Percentiles rank a stretch among this genome's conserved stretches.
Evolutionary conservation across 2,888 invertebrate species (phyloP).

Genomic region (Perizoma flavofasciatum): DNA sequence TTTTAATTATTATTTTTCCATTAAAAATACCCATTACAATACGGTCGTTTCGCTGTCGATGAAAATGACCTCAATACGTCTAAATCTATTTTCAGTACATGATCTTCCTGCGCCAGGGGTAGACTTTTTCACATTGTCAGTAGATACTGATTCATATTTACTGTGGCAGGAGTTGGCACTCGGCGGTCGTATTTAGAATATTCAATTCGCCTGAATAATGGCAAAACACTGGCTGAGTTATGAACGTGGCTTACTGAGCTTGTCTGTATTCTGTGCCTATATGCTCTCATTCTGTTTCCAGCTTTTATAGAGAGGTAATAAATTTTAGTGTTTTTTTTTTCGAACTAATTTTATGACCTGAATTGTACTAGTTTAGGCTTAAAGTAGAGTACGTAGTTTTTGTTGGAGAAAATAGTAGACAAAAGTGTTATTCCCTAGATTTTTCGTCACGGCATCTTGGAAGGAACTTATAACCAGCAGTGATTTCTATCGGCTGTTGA

Average conservation of each 20-base stretch:
- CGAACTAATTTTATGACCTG: slow-evolving; percentile 16
- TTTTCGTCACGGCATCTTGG: no score
- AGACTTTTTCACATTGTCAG: neutral
- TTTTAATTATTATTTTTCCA: no score
- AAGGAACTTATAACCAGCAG: no score
- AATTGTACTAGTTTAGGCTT: slow-evolving; percentile 6
- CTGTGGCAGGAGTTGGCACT: slow-evolving; percentile 18
- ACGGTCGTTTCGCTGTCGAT: no score
- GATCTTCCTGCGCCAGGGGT: neutral
- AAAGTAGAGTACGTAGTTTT: no score
- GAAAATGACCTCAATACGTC: no score
- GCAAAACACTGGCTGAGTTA: slow-evolving; percentile 52
- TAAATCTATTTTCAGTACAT: no score
- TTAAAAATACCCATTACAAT: no score
- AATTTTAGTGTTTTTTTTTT: slow-evolving; percentile 16
- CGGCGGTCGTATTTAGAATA: slow-evolving; percentile 49
- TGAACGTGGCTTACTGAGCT: slow-evolving; percentile 22
- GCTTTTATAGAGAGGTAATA: slow-evolving; percentile 21
- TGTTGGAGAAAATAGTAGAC: no score
- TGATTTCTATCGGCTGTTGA: no score
- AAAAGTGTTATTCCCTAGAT: no score
- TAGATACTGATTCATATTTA: neutral
- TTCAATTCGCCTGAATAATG: slow-evolving; percentile 60
- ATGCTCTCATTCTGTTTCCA: slow-evolving; percentile 12
- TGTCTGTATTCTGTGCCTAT: slow-evolving; percentile 12